These are phyloP conservation scores for Panagrolaimus sp. DNA, from an alignment of 1,140 invertebrate species.

Conservation along the genomic window DNA sequence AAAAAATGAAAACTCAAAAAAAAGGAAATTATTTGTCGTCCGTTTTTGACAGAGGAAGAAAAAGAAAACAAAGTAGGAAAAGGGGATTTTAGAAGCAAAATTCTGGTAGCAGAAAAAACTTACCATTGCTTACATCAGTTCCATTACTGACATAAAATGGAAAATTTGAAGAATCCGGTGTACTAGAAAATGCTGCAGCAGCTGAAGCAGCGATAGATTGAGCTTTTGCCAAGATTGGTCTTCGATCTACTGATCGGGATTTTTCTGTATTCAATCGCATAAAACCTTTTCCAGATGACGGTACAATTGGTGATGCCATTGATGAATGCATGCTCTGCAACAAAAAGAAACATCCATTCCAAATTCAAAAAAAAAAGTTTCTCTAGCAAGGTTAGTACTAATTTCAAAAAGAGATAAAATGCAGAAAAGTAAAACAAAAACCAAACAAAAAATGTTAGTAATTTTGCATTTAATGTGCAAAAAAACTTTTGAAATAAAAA, in stretches of 20 bases:
- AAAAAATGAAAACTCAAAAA: not conserved
- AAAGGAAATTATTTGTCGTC: not conserved
- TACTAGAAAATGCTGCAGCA: not conserved
- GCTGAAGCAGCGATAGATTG: conserved; percentile 40
- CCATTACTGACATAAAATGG: not conserved
- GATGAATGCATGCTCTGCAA: conserved; percentile 15
- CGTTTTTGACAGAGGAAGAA: not conserved
- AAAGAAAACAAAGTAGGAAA: not conserved
- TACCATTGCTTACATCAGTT: not conserved
- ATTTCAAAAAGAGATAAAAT: not conserved
- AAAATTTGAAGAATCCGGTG: too few species aligned
- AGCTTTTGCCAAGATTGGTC: conserved; percentile 47
- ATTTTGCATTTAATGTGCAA: not conserved
- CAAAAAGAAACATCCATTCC: not conserved
- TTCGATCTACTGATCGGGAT: conserved; percentile 36
- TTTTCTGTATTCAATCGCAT: conserved; percentile 43
- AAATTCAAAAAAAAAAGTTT: conserved; percentile 5
- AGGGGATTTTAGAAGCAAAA: not conserved
- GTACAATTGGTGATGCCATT: conserved; percentile 20
- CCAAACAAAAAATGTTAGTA: conserved; percentile 1
- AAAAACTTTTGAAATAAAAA: not conserved
- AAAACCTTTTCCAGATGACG: conserved; percentile 29
- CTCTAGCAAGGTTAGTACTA: too few species aligned
- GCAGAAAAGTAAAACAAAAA: not conserved
- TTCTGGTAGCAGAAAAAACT: not conserved